phyloP scores from a whole-genome alignment of 2,113 vertebrate genomes.

The Hemibagrus wyckioides region DNA sequence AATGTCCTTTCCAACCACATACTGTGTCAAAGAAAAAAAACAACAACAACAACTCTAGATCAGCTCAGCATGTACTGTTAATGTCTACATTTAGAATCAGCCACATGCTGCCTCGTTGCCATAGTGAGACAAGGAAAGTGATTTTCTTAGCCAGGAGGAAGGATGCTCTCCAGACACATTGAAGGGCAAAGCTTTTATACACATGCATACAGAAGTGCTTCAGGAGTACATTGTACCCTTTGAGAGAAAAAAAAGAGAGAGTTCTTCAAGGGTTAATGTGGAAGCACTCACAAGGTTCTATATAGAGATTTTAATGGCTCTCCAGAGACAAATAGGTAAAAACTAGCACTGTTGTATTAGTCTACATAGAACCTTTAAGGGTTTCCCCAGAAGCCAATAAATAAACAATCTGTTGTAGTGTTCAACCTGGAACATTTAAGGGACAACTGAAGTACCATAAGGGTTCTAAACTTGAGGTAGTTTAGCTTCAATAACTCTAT shows the following conservation, averaged over 20 bases:
- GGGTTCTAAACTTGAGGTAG: neutral
- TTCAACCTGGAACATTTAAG: no score
- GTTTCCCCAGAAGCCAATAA: neutral
- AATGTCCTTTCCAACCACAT: neutral
- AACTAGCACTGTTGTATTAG: neutral
- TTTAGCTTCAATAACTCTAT: neutral
- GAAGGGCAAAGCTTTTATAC: neutral
- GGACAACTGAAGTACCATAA: neutral
- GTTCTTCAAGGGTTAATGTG: neutral
- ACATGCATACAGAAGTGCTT: neutral
- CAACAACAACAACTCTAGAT: neutral
- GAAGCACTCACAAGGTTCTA: neutral
- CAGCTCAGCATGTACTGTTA: neutral
- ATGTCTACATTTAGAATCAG: conserved; percentile 31
- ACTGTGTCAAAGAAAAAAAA: neutral
- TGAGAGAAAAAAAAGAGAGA: neutral
- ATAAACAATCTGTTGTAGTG: neutral
- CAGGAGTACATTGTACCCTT: neutral
- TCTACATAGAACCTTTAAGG: neutral
- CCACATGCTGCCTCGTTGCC: conserved; percentile 1
- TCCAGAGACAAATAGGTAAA: neutral
- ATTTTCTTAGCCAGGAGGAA: neutral
- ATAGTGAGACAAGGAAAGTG: conserved; percentile 16
- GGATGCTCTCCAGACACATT: neutral
- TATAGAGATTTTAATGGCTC: neutral